Percentiles rank a stretch among this genome's conserved stretches.
Conservation (phyloP, 2,888 invertebrate genomes). For the Ennomos fuscantarius region DNA sequence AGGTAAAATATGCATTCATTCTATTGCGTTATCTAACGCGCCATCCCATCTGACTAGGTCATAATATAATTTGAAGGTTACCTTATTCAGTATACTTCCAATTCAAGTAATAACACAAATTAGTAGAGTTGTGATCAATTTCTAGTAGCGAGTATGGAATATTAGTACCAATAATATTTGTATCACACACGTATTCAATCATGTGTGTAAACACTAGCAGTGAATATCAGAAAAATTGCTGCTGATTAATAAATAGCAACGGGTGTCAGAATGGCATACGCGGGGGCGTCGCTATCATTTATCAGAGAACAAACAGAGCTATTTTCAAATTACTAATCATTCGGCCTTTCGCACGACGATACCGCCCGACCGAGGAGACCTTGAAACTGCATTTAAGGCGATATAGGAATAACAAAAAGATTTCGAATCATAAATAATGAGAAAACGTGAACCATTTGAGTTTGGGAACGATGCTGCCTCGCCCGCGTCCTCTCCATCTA, state of each 20-base stretch:
- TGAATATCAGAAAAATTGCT: constrained; percentile 27
- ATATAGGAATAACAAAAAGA: constrained; percentile 68
- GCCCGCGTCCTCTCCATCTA: constrained; percentile 1
- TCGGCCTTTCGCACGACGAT: constrained; percentile 58
- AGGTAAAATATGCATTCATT: too few relatives aligned
- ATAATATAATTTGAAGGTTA: too few relatives aligned
- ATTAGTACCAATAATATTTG: constrained; percentile 20
- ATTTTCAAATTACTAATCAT: constrained; percentile 60
- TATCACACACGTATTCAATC: constrained; percentile 30
- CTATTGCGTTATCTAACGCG: too few relatives aligned
- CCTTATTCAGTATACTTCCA: too few relatives aligned
- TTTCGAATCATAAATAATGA: constrained; percentile 62
- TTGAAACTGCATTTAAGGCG: constrained; percentile 70
- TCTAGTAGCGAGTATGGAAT: constrained; percentile 6
- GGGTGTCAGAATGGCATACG: constrained; percentile 30
- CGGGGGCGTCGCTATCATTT: constrained; percentile 53
- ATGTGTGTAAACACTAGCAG: constrained; percentile 33
- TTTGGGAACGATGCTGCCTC: constrained; percentile 9
- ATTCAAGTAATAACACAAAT: too few relatives aligned
- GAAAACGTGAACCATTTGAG: constrained; percentile 37
- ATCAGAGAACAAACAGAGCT: constrained; percentile 61
- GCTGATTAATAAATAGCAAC: constrained; percentile 34
- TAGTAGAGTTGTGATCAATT: constrained; percentile 1
- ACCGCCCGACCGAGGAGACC: constrained; percentile 53
- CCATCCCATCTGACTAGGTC: too few relatives aligned